Base-by-base conservation (phyloP, 2,113 vertebrate species). In the Stomatorhinus ivindoensis region DNA sequence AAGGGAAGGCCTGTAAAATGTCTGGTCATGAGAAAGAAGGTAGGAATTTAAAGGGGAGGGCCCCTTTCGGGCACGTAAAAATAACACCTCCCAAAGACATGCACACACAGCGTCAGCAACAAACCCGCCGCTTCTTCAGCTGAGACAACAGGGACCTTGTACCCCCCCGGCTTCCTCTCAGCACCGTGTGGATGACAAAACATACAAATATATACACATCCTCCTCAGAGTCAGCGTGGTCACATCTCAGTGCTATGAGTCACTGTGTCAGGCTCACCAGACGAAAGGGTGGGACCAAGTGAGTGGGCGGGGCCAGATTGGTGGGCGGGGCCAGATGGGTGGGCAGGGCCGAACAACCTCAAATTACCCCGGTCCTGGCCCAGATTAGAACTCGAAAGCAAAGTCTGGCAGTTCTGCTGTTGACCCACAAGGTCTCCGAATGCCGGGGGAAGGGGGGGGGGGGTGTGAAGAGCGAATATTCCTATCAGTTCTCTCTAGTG, bases 121-220 rank as follows among this genome's bases (percentile, higher is more conserved):
- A 86, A 86, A 48, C 13, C 44, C 46, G 44, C n/a, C 1, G 85
- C 19, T 24, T 47, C 69, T 51, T 73, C 69, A 24, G 69, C 88
- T 53, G n/a, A 88, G 15, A 88, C 88, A 80, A 88, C 27, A 88
- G 27, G 69, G 44, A 82, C 61, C 88, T 35, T 80, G 27, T 61
- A 53, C 46, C 55, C 46, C 55, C 65, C 65, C 44, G 19, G 44
- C 42, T n/a, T 73, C 61, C 87, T 88, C 69, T 80, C 69, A 88
- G 65, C 13, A 39, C 17, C 17, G 88, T 82, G 65, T 27, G 46
- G 47, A 51, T 50, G 27, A 69, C n/a, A 69, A 88, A 80, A 51
- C 50, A 53, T 82, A 88, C 76, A 42, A n/a, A 88, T 35, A 88
- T 69, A 69, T 69, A 69, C 61, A 15, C 10, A 10, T 50, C 88